Evolutionary conservation across 2,888 invertebrate species (phyloP), one percentile per base, ranked within the genome.

Genomic region (Clostera curtula): DNA sequence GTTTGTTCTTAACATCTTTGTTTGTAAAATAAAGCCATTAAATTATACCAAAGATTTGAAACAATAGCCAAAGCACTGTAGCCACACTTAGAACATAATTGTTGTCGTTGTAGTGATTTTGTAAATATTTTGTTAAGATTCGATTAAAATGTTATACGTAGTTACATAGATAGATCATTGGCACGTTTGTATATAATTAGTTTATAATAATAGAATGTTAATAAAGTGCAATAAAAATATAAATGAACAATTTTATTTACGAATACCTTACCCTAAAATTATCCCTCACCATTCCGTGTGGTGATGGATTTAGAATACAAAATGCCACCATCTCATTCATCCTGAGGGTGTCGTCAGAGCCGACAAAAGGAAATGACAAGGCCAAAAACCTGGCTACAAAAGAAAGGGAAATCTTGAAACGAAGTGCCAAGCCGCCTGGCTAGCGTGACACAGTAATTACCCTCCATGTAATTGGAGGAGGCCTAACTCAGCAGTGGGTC

Each of bases 141-240:
- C 54, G 57, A 55, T 36, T 50, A 55, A n/a, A 61, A 63, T 66
- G 63, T 61, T 58, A 52, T 56, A 51, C 39, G 46, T 67, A 56
- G 60, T 64, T 62, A 54, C 38, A 48, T 56, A 49, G n/a, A n/a
- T n/a, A n/a, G n/a, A n/a, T n/a, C 46, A 46, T 49, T 38, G 39
- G 68, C 77, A 79, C 71, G 55, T 69, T 75, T 80, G 79, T 82
- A 79, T 58, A 79, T 76, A 79, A 67, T 75, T 73, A 65, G 37
- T 48, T 66, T 63, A 55, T 45, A 48, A 27, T 52, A 52, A 56
- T 45, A 46, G 46, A 60, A 57, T 55, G 59, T 49, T 72, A 68
- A 72, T 66, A 76, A 74, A 49, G 61, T 73, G 68, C 68, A 74
- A 74, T 75, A 66, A 57, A 59, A 40, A 54, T 52, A 14, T 4